Evolutionary conservation across 2,113 vertebrate genomes (phyloP).

Genomic region (Apaloderma vittatum): DNA sequence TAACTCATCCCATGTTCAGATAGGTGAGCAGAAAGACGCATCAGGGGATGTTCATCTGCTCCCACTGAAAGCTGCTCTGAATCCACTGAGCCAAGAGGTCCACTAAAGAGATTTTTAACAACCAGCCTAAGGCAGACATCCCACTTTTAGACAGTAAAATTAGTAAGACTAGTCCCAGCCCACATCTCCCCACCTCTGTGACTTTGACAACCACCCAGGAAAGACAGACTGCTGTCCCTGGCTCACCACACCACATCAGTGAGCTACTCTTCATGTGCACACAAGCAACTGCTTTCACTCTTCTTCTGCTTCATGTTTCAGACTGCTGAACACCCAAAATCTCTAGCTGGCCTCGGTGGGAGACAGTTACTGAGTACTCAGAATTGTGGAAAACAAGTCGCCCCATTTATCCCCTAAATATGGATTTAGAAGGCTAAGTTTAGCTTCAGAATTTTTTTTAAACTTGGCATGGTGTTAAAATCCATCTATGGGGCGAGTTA

Average conservation of each 20-base stretch:
- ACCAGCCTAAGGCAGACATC: neutral
- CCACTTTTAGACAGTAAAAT: neutral
- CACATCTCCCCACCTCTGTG: neutral
- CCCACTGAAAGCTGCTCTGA: neutral
- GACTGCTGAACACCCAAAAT: neutral
- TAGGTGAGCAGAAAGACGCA: neutral
- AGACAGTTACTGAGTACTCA: neutral
- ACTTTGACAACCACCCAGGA: neutral
- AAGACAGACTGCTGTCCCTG: neutral
- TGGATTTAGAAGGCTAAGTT: conserved; percentile 52
- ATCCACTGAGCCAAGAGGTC: neutral
- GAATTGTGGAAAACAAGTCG: neutral
- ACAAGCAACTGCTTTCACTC: neutral
- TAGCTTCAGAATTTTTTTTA: conserved; percentile 50
- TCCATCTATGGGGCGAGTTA: conserved; percentile 6
- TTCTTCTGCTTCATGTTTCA: neutral
- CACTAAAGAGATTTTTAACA: neutral
- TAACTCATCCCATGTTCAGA: neutral
- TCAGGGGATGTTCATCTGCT: neutral
- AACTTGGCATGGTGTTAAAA: conserved; percentile 50
- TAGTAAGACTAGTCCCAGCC: neutral
- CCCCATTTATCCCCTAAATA: conserved; percentile 52
- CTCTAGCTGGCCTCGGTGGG: neutral
- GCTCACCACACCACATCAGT: neutral
- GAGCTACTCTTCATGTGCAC: neutral